These are phyloP conservation scores for Sialis lutaria DNA, from an alignment of 2,888 invertebrate species.

Conservation along the genomic window DNA sequence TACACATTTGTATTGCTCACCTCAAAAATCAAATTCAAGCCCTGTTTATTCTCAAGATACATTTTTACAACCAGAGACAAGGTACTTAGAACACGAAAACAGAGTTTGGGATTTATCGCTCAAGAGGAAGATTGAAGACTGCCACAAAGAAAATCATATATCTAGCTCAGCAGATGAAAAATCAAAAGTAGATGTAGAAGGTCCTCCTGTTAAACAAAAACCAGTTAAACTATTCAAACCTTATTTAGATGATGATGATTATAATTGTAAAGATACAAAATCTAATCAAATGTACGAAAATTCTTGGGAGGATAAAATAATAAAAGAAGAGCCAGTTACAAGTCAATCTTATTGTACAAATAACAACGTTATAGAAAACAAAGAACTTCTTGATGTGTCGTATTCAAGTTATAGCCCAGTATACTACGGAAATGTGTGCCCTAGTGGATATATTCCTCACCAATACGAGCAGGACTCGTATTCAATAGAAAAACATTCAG, in stretches of 20 bases:
- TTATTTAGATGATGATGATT: slow-evolving; percentile 47
- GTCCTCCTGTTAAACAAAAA: slow-evolving; percentile 25
- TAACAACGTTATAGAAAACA: not conserved
- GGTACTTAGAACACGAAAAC: not conserved
- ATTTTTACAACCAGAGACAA: not conserved
- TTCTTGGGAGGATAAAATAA: slow-evolving; percentile 7
- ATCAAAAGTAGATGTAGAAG: slow-evolving; percentile 1
- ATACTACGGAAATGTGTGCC: slow-evolving; percentile 7
- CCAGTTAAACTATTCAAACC: slow-evolving; percentile 64
- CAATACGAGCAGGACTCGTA: not conserved
- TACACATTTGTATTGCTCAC: not conserved
- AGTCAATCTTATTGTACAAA: not conserved
- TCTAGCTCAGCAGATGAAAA: not conserved
- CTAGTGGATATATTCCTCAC: slow-evolving; percentile 5
- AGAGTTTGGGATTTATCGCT: slow-evolving; percentile 25
- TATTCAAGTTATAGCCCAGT: not conserved
- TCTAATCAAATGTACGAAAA: slow-evolving; percentile 20
- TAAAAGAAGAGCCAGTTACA: not conserved
- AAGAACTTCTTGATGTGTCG: not conserved
- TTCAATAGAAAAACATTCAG: not conserved
- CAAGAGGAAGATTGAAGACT: slow-evolving; percentile 14
- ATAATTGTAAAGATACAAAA: too few relatives aligned
- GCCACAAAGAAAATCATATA: not conserved
- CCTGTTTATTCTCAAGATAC: not conserved
- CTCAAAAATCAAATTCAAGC: too few relatives aligned